These are phyloP conservation scores for Ornithoptera priamus DNA, from an alignment of 2,888 invertebrate species.

Conservation along the genomic window DNA sequence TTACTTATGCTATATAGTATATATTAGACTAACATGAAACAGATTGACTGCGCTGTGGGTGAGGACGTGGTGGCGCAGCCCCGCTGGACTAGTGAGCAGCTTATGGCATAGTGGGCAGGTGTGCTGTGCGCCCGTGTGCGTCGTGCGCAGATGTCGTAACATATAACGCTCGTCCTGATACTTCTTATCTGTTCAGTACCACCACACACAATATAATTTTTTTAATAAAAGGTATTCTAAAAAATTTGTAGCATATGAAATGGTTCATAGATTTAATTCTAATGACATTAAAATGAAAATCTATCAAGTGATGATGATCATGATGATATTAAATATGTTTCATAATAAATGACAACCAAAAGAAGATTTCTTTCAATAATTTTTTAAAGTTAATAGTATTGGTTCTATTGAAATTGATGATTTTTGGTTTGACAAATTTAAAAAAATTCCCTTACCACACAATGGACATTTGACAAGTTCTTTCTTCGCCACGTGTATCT, in stretches of 20 bases:
- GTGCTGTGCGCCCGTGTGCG: slow-evolving; percentile 64
- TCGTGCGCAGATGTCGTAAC: slow-evolving; percentile 73
- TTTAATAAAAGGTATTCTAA: too few species aligned
- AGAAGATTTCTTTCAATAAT: too few species aligned
- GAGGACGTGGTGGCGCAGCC: slow-evolving; percentile 70
- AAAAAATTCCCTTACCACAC: slow-evolving; percentile 61
- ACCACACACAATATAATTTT: neutral
- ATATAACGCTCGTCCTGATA: slow-evolving; percentile 76
- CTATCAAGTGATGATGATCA: too few species aligned
- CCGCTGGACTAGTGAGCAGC: slow-evolving; percentile 53
- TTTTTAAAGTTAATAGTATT: too few species aligned
- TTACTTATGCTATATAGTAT: neutral
- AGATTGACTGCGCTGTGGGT: slow-evolving; percentile 71
- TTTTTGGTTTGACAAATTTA: neutral
- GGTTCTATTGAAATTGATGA: too few species aligned
- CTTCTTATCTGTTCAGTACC: slow-evolving; percentile 48
- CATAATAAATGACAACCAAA: too few species aligned
- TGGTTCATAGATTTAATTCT: too few species aligned
- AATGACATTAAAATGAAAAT: too few species aligned
- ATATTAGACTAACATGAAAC: slow-evolving; percentile 47
- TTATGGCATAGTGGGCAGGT: slow-evolving; percentile 73
- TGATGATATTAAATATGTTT: too few species aligned
- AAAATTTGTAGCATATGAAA: too few species aligned
- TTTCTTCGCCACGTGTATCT: slow-evolving; percentile 60
- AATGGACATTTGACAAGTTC: slow-evolving; percentile 67